phyloP scores from a whole-genome alignment of 2,797 vertebrate species.

The Notamacropus eugenii region DNA sequence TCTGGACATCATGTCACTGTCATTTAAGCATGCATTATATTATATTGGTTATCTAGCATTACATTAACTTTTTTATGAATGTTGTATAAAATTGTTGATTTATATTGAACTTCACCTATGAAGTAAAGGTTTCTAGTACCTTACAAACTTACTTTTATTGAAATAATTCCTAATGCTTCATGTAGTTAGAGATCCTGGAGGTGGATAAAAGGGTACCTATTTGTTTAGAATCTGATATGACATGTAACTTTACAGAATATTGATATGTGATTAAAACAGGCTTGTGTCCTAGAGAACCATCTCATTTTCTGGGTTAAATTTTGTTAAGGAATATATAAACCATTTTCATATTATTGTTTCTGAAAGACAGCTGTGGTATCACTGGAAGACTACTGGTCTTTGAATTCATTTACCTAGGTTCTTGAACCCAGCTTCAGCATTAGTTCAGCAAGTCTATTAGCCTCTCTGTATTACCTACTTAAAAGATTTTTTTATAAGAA shows the following conservation, averaged over 20 bases:
- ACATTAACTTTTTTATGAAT: too few species aligned
- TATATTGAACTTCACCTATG: too few species aligned
- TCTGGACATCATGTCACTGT: background rate
- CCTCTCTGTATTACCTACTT: background rate
- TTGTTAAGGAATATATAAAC: background rate
- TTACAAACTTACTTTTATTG: background rate
- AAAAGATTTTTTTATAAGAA: background rate
- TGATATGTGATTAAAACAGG: conserved; percentile 24
- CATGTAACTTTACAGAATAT: background rate
- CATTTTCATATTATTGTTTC: background rate
- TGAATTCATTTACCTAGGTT: background rate
- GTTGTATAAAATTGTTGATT: too few species aligned
- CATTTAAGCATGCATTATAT: background rate
- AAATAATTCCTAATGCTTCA: conserved; percentile 26
- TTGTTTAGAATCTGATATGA: conserved; percentile 16
- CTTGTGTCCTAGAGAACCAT: conserved; percentile 11
- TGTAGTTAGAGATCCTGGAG: conserved; percentile 41
- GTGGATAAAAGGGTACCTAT: conserved; percentile 18
- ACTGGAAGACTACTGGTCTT: background rate
- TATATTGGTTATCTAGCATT: background rate
- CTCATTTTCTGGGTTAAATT: background rate
- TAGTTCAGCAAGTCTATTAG: background rate
- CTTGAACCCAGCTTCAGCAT: background rate
- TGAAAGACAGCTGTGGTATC: background rate
- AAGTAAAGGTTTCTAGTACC: background rate